Base-by-base conservation (phyloP, 2,797 vertebrate species). In the Thalassophryne amazonica region DNA sequence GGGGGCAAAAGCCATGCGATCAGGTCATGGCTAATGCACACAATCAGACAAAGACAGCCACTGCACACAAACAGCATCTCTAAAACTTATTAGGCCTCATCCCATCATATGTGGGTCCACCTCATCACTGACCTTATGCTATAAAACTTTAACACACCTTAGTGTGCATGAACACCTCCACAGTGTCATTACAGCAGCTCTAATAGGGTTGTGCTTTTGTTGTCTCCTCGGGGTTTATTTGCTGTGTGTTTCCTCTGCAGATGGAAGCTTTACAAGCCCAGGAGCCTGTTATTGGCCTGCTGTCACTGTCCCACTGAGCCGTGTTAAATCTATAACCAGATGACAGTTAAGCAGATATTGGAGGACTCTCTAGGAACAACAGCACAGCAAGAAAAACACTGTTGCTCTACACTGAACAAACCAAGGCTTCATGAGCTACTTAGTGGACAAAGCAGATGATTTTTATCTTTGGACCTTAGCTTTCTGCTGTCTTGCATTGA, bases 91-190 rank as follows among this genome's bases (percentile, higher is more conserved):
- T 85, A 82, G 82, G 51, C 62, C 59, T 76, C 82, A 76, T 81
- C 83, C 79, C 85, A 86, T 87, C 83, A 85, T 79, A 81, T 79
- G 78, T 60, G 68, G 61, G 76, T 46, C 76, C 77, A 85, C 76
- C 88, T 89, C 83, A 90, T 91, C 88, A 87, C 60, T 73, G 71
- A 81, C 79, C 80, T 73, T 71, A 63, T 47, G 41, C 80, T 78
- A 72, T 91, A 90, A 89, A 89, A 88, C 74, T 86, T 87, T 85
- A 77, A 85, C 82, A 78, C 82, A 77, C 82, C 75, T 70, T 24
- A 14, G 80, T 77, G 69, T 69, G 66, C 15, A 24, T 46, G 69
- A 54, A 69, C 78, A 74, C 77, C 71, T 73, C 75, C 49, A 43
- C 60, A 40, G 70, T 80, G 69, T 84, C 80, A 75, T 85, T 81